These are phyloP conservation scores for human DNA, from an alignment of 2,113 vertebrate species.

Conservation along the genomic window DNA sequence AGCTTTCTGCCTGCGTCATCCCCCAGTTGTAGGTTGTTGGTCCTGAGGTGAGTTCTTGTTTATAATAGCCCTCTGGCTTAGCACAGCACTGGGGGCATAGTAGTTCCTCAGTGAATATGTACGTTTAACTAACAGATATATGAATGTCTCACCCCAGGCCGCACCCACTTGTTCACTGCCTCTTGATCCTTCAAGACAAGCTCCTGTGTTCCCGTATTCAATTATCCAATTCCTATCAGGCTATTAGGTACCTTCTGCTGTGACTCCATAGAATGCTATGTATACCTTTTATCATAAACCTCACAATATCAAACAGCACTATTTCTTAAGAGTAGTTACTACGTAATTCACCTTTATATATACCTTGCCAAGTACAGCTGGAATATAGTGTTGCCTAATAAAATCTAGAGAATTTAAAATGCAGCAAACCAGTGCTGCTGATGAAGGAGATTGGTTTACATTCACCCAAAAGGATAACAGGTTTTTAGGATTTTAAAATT, in stretches of 20 bases:
- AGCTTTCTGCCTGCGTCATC: rapidly evolving
- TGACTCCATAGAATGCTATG: neutral
- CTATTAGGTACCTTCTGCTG: neutral
- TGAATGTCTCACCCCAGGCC: neutral
- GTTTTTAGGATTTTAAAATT: neutral
- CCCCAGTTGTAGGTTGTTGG: neutral
- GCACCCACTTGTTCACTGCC: neutral
- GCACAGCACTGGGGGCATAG: neutral
- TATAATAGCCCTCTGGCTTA: neutral
- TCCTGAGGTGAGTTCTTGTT: too few relatives aligned
- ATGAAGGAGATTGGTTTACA: too few relatives aligned
- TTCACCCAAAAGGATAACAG: neutral
- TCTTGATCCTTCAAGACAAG: neutral
- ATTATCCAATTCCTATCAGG: neutral
- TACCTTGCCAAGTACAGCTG: neutral
- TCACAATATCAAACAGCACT: neutral
- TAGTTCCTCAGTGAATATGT: neutral
- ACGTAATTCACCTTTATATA: rapidly evolving
- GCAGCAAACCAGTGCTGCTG: neutral
- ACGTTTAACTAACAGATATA: neutral
- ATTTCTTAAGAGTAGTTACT: neutral
- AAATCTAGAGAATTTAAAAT: neutral
- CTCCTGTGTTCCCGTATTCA: neutral
- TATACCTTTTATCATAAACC: neutral
- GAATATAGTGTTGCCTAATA: neutral